Base-by-base conservation (phyloP, 2,113 vertebrate genomes). In the Archocentrus centrarchus region DNA sequence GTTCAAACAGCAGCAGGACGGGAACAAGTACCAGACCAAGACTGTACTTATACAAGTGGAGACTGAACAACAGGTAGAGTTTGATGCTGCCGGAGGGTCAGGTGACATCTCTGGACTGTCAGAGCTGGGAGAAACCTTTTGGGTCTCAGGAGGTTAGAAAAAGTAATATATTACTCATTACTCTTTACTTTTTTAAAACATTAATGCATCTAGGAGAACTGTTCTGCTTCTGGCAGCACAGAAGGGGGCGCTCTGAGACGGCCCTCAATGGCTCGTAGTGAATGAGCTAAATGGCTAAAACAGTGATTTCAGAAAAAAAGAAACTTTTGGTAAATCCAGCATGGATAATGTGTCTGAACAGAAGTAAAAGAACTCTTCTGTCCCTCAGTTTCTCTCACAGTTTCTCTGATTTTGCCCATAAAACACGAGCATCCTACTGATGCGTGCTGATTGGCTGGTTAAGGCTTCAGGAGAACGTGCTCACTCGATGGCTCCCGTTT, bases 91-190 rank as follows among this genome's bases (percentile, higher is more conserved):
- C 0, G 8, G 22, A 30, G 66, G 9, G 44, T 30, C 44, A 20
- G 2, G 3, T 53, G 24, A 53, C 66, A 7, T 70, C 41, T 70
- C 66, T 0, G 41, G 22, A 50, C 44, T 70, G 5, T 50, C 44
- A 70, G 24, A 41, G 11, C 35, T 22, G 18, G 2, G 20, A 41
- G 11, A 41, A 41, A 22, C 35, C 22, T 64, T 64, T 4, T 0
- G 6, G 3, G 15, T 68, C 41, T 30, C 15, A 27, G 5, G 22
- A 3, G 0, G 15, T 20, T 7, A 0, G 5, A 47, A 15, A 27
- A 1, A 47, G 64, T 27, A 27, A 68, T 37, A 0, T 62, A 37
- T 47, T 3, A 68, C 39, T 27, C 8, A 27, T 68, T 68, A 47
- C 22, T 68, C 63, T 66, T 44, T 44, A 44, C 39, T 41, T 41